Conservation (phyloP, 2,113 vertebrate genomes). For the Notiomystis cincta region DNA sequence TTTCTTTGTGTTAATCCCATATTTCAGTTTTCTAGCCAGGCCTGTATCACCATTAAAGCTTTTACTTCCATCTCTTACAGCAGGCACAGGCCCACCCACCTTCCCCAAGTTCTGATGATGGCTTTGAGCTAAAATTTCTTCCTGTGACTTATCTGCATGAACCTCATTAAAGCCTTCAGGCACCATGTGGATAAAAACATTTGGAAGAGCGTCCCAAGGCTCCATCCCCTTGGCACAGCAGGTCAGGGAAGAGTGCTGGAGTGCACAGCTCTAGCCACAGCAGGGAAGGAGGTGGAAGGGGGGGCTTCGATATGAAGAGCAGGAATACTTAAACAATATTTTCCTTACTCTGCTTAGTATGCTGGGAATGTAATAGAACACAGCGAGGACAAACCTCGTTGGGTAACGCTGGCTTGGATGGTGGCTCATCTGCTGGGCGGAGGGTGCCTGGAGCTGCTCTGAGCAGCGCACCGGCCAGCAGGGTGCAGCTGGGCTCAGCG, state of each 20-base stretch:
- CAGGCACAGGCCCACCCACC: background rate
- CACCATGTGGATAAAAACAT: constrained; percentile 6
- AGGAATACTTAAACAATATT: background rate
- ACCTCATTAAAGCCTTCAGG: background rate
- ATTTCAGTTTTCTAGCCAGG: background rate
- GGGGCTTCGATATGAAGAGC: background rate
- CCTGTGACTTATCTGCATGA: background rate
- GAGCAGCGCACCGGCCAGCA: background rate
- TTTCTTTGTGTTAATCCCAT: background rate
- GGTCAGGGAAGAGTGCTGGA: background rate
- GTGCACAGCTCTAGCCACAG: background rate
- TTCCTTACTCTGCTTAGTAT: constrained; percentile 1
- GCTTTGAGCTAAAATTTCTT: background rate
- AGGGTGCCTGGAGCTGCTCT: background rate
- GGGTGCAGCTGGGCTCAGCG: background rate
- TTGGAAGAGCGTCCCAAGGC: background rate
- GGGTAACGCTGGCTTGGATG: background rate
- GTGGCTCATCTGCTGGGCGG: background rate
- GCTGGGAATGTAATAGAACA: background rate
- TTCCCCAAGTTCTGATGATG: background rate
- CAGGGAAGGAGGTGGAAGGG: background rate
- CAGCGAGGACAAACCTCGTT: background rate
- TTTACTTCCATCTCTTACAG: background rate
- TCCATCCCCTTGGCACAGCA: background rate
- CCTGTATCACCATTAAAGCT: background rate